phyloP scores from a whole-genome alignment of 2,888 invertebrate genomes.

The Nomada hirtipes region DNA sequence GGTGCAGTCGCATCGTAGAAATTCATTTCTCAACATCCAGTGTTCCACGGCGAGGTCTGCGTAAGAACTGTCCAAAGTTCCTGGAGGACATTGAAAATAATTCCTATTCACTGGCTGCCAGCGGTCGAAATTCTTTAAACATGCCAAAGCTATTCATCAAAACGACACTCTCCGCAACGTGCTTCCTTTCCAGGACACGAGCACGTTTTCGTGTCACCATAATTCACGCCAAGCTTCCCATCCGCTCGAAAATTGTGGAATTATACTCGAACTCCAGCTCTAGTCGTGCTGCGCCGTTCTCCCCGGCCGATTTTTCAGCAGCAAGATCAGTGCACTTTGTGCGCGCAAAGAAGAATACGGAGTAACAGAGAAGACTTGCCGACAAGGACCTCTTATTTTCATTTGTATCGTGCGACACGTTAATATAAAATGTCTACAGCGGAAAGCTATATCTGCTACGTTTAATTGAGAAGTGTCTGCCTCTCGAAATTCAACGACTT shows the following conservation, averaged over 20 bases:
- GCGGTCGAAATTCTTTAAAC: conserved; percentile 4
- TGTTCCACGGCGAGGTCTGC: background rate
- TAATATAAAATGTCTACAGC: conserved; percentile 43
- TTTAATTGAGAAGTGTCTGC: background rate
- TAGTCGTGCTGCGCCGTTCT: background rate
- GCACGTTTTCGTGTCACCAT: background rate
- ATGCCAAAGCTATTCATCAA: conserved; percentile 13
- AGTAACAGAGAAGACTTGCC: conserved; percentile 28
- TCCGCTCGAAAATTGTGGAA: background rate
- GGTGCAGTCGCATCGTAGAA: background rate
- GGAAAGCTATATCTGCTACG: background rate
- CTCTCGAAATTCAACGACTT: conserved; percentile 14
- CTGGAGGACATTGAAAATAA: conserved; percentile 1
- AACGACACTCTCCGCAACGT: background rate
- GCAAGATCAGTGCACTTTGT: conserved; percentile 48
- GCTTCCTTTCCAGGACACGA: background rate
- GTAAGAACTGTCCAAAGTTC: conserved; percentile 9
- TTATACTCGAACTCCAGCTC: background rate
- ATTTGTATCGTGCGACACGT: too few species aligned
- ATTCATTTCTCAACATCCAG: background rate
- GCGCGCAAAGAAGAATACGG: conserved; percentile 42
- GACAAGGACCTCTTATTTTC: background rate
- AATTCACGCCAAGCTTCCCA: background rate
- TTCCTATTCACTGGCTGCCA: background rate
- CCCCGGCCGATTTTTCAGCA: conserved; percentile 4